These are phyloP conservation scores for Teleogryllus occipitalis DNA, from an alignment of 1,140 invertebrate genomes.

Conservation along the genomic window DNA sequence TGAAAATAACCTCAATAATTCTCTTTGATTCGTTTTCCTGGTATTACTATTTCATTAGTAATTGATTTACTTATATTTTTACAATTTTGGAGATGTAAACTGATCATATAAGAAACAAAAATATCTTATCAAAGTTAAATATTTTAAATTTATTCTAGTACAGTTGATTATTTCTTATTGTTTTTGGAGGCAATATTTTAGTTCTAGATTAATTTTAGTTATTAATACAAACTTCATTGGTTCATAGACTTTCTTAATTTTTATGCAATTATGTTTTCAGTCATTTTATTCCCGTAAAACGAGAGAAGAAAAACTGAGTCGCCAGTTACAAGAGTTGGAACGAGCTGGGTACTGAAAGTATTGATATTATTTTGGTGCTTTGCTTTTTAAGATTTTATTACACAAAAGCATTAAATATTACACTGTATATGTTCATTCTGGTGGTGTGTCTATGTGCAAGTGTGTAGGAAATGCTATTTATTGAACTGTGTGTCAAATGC, in stretches of 20 bases:
- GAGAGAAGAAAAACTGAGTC: slow-evolving; percentile 64
- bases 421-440: background rate
- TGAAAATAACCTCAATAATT: too few species aligned
- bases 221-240: background rate
- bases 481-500: background rate
- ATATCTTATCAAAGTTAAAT: too few species aligned
- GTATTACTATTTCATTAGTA: too few species aligned
- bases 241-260: background rate
- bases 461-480: slow-evolving; percentile 1
- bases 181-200: too few species aligned
- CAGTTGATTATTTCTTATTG: too few species aligned
- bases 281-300: slow-evolving; percentile 61
- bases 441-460: background rate
- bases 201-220: too few species aligned
- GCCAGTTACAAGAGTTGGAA: slow-evolving; percentile 59
- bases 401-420: background rate
- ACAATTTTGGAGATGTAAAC: too few species aligned
- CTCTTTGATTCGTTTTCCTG: too few species aligned
- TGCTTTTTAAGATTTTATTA: background rate
- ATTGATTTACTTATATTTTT: too few species aligned
- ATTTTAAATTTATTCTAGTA: too few species aligned
- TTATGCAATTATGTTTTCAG: slow-evolving; percentile 15
- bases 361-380: slow-evolving; percentile 11
- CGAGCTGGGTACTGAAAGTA: slow-evolving; percentile 47
- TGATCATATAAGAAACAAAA: too few species aligned